Conservation (phyloP, 2,888 invertebrate genomes). For the Lampropteryx suffumata region DNA sequence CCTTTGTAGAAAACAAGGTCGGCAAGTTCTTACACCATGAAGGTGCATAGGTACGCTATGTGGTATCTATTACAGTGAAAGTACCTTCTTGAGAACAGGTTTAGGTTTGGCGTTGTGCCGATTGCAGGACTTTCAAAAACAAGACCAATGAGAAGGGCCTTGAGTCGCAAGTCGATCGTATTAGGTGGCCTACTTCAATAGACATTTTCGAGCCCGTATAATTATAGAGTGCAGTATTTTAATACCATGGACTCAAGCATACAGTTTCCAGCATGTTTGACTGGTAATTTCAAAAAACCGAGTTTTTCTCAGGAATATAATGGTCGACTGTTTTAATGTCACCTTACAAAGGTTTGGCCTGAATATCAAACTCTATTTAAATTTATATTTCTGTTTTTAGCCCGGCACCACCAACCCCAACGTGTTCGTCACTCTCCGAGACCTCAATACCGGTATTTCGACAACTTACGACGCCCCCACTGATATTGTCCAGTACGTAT, state of each 20-base stretch:
- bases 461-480: slow-evolving; percentile 51
- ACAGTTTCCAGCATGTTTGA: too few relatives aligned
- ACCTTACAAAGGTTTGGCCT: background rate
- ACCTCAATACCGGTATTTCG: slow-evolving; percentile 40
- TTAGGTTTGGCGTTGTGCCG: slow-evolving; percentile 35
- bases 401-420: slow-evolving; percentile 72
- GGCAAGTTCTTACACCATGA: background rate
- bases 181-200: slow-evolving; percentile 1
- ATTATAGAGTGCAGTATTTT: too few relatives aligned
- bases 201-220: too few relatives aligned
- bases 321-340: background rate
- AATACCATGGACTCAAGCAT: too few relatives aligned
- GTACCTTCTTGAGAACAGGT: slow-evolving; percentile 35
- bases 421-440: slow-evolving; percentile 64
- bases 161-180: slow-evolving; percentile 6
- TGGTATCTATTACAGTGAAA: slow-evolving; percentile 38
- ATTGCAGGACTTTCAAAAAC: slow-evolving; percentile 22
- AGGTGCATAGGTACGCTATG: background rate
- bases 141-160: slow-evolving; percentile 11
- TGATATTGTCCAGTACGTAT: slow-evolving; percentile 62
- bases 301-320: too few relatives aligned
- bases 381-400: slow-evolving; percentile 50
- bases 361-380: too few relatives aligned
- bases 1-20: background rate
- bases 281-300: too few relatives aligned